A percentile compares a stretch with the other conserved stretches of the same genome.
phyloP scores from a whole-genome alignment of 2,113 vertebrate species.

The Peucedramus taeniatus region DNA sequence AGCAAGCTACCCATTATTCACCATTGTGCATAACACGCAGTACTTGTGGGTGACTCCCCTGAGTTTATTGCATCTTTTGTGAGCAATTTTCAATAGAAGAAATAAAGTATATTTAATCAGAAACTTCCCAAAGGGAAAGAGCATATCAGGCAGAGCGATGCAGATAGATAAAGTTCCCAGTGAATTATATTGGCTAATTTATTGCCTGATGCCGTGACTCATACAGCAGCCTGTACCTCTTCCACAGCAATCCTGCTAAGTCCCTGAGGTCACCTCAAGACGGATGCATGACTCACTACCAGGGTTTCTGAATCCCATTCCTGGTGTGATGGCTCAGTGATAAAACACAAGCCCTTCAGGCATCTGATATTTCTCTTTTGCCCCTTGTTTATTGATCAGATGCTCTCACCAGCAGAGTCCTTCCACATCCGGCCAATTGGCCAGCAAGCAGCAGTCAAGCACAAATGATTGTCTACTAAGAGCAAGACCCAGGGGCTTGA shows the following conservation, averaged over 20 bases:
- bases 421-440: not conserved
- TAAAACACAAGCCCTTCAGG: not conserved
- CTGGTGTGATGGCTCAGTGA: not conserved
- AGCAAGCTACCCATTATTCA: not conserved
- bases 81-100: not conserved
- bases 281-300: not conserved
- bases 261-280: not conserved
- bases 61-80: not conserved
- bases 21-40: not conserved
- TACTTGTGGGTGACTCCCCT: not conserved
- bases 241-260: not conserved
- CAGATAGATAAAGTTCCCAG: not conserved
- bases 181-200: not conserved
- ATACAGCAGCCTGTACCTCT: not conserved
- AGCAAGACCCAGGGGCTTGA: not conserved
- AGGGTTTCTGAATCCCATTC: not conserved
- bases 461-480: not conserved
- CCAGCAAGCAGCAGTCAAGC: not conserved
- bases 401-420: not conserved
- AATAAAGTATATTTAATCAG: not conserved
- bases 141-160: not conserved
- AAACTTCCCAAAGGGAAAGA: not conserved
- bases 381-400: not conserved
- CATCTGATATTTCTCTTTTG: not conserved
- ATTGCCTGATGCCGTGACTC: not conserved